Evolutionary conservation across 2,888 invertebrate species (phyloP).

Genomic region (Gortyna flavago): DNA sequence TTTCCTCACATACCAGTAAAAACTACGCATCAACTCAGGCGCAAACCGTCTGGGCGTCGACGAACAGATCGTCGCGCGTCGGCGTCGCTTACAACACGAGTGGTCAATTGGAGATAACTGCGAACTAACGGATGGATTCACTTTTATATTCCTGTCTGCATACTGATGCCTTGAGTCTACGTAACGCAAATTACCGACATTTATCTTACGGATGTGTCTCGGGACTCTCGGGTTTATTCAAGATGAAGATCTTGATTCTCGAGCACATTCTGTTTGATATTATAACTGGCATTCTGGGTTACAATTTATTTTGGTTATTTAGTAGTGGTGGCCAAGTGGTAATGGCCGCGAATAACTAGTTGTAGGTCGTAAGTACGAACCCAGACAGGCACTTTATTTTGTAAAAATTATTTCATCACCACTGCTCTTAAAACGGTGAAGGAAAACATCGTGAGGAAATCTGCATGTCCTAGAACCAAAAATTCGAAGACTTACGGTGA

Average conservation of each 20-base stretch:
- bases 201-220: constrained; percentile 10
- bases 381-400: too few species aligned
- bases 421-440: too few species aligned
- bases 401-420: too few species aligned
- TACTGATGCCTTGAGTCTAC: constrained; percentile 10
- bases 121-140: constrained; percentile 58
- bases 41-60: constrained; percentile 14
- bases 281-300: not conserved
- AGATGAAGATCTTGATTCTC: not conserved
- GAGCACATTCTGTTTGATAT: not conserved
- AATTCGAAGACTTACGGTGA: too few species aligned
- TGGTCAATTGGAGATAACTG: constrained; percentile 60
- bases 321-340: too few species aligned
- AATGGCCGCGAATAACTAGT: too few species aligned
- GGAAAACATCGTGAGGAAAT: too few species aligned
- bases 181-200: constrained; percentile 43
- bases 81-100: constrained; percentile 46
- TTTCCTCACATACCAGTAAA: constrained; percentile 1
- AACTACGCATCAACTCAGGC: constrained; percentile 21
- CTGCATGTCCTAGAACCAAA: too few species aligned
- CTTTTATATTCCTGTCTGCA: constrained; percentile 55
- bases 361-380: too few species aligned
- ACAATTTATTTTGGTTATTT: too few species aligned
- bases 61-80: constrained; percentile 12
- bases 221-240: not conserved